phyloP scores from a whole-genome alignment of 2,888 invertebrate genomes.

The Flexamia atlantica region DNA sequence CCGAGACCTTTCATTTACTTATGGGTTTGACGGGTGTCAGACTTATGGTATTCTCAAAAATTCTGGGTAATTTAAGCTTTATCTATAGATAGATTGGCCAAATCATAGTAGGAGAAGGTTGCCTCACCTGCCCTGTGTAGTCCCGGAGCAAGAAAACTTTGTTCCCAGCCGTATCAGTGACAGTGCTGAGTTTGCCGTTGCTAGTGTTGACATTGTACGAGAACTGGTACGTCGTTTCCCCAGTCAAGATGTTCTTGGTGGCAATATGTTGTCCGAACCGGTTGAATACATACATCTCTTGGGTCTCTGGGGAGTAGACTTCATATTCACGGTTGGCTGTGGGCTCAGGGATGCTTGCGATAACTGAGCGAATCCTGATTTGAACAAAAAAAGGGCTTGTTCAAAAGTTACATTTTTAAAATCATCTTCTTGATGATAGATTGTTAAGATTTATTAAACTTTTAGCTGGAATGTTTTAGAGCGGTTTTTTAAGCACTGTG shows the following conservation, averaged over 20 bases:
- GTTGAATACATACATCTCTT: conserved; percentile 96
- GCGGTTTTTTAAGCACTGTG: too few species aligned
- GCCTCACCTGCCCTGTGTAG: conserved; percentile 83
- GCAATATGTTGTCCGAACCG: conserved; percentile 96
- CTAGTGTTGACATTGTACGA: conserved; percentile 98
- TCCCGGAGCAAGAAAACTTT: conserved; percentile 90
- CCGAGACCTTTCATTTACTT: too few species aligned
- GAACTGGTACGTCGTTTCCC: conserved; percentile 94
- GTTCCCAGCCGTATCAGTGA: conserved; percentile 95
- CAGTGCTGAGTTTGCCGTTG: conserved; percentile 95
- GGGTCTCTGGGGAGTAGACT: conserved; percentile 93
- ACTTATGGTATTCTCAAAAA: too few species aligned
- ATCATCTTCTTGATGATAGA: too few species aligned
- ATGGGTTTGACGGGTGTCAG: too few species aligned
- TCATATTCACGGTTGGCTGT: conserved; percentile 92
- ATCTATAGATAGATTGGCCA: not conserved
- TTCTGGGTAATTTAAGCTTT: too few species aligned
- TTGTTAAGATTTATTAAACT: too few species aligned
- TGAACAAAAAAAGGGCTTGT: too few species aligned
- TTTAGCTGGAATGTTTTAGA: too few species aligned
- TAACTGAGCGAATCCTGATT: conserved; percentile 87
- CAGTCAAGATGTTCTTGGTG: conserved; percentile 93
- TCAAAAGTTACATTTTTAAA: too few species aligned
- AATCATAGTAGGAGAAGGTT: not conserved
- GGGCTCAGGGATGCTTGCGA: conserved; percentile 93